Evolutionary conservation across 2,113 vertebrate species (phyloP).

Genomic region (Bothrops jararaca): DNA sequence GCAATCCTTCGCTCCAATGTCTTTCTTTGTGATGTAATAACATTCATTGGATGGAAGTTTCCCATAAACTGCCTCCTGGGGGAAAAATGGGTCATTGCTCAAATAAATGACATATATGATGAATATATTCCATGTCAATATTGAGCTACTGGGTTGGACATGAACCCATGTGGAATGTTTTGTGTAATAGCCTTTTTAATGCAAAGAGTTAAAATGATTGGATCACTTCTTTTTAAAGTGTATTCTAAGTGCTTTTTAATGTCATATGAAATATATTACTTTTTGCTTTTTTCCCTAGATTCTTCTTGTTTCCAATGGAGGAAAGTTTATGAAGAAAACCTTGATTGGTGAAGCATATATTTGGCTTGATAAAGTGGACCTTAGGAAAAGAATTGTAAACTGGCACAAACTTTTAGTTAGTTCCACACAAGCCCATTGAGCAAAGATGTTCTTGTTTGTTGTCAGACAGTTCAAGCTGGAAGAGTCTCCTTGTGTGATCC

Average conservation of each 20-base stretch:
- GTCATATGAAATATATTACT: neutral
- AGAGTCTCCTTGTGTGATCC: constrained; percentile 55
- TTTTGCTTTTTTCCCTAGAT: constrained; percentile 74
- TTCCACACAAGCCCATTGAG: constrained; percentile 83
- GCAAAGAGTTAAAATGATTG: neutral
- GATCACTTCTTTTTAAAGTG: neutral
- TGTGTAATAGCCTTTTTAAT: neutral
- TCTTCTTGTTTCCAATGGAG: constrained; percentile 95
- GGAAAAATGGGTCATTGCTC: neutral
- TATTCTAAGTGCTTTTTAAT: neutral
- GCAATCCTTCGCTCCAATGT: neutral
- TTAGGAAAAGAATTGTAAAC: constrained; percentile 96
- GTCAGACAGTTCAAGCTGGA: constrained; percentile 53
- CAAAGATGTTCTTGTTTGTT: constrained; percentile 49
- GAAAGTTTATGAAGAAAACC: constrained; percentile 99
- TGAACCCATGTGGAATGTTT: neutral
- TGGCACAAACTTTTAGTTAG: constrained; percentile 98
- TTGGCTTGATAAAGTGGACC: constrained; percentile 99
- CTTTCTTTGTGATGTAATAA: neutral
- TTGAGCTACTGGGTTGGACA: neutral
- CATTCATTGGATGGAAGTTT: neutral
- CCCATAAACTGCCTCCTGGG: neutral
- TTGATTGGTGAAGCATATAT: constrained; percentile 97
- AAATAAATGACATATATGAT: neutral
- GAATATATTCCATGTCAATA: neutral